Evolutionary conservation across 2,797 vertebrate genomes (phyloP).

Genomic region (Onychomys torridus): DNA sequence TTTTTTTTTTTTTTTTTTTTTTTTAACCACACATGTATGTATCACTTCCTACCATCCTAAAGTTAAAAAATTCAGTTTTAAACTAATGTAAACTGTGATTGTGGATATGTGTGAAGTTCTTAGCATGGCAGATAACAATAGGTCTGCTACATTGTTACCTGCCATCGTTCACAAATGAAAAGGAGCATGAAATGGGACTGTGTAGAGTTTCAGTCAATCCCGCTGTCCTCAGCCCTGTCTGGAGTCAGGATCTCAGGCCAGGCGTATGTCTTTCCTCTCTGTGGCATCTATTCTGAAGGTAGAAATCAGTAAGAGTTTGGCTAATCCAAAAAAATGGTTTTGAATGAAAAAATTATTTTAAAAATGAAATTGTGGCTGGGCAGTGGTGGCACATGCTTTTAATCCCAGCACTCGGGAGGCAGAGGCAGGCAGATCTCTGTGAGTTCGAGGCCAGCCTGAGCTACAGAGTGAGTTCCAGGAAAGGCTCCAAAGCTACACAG

Average conservation of each 20-base stretch:
- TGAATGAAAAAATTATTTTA: constrained; percentile 13
- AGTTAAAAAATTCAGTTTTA: neutral
- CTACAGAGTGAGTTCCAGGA: too few relatives aligned
- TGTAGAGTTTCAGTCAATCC: neutral
- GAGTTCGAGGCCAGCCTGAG: too few relatives aligned
- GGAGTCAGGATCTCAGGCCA: neutral
- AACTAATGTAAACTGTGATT: neutral
- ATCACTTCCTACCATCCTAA: neutral
- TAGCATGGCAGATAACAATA: neutral
- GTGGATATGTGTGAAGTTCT: neutral
- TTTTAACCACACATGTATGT: neutral
- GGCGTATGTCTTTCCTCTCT: neutral
- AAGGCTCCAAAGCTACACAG: too few relatives aligned
- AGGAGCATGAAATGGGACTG: neutral
- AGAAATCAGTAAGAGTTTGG: neutral
- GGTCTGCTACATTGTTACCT: neutral
- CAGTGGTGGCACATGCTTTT: too few relatives aligned
- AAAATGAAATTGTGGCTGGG: neutral
- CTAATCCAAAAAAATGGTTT: constrained; percentile 17
- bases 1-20: neutral
- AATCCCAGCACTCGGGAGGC: too few relatives aligned
- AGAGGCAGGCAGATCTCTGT: too few relatives aligned
- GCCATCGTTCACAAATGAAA: neutral
- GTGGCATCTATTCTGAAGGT: neutral
- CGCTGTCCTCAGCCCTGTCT: neutral